Evolutionary conservation across 2,797 vertebrate species (phyloP).

Genomic region (Cryptoprocta ferox): DNA sequence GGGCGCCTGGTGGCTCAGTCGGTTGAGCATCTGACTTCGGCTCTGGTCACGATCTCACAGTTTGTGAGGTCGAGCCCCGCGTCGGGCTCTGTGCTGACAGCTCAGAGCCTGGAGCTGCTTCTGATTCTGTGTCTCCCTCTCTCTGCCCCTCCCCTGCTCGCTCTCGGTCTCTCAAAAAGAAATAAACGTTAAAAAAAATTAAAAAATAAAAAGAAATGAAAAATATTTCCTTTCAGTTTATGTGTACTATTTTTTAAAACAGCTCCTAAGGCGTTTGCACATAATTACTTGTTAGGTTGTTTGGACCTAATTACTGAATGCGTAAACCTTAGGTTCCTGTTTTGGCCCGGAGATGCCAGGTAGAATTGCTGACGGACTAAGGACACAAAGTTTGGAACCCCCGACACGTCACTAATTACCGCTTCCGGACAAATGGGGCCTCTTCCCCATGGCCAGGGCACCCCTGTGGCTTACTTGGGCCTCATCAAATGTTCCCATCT

Average conservation of each 20-base stretch:
- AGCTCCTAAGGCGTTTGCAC: not conserved
- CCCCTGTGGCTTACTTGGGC: not conserved
- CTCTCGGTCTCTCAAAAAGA: too few species aligned
- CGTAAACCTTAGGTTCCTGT: not conserved
- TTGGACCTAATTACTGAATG: not conserved
- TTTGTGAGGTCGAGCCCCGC: too few species aligned
- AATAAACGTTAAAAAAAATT: too few species aligned
- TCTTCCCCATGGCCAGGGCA: not conserved
- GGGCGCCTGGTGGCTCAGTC: too few species aligned
- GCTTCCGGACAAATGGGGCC: not conserved
- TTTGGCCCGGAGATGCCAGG: not conserved
- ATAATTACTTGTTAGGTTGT: not conserved
- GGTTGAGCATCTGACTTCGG: too few species aligned
- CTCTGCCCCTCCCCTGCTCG: too few species aligned
- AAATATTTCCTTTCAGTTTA: not conserved
- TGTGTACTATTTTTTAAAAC: not conserved
- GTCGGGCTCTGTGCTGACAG: too few species aligned
- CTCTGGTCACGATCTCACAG: too few species aligned
- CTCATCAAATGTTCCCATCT: not conserved
- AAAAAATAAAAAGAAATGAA: not conserved
- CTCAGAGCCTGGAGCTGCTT: too few species aligned
- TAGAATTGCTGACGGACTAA: not conserved
- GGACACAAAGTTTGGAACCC: not conserved
- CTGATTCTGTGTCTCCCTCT: too few species aligned
- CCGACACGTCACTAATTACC: too few species aligned